Conservation (phyloP, 2,888 invertebrate species). For the Phalera bucephala region DNA sequence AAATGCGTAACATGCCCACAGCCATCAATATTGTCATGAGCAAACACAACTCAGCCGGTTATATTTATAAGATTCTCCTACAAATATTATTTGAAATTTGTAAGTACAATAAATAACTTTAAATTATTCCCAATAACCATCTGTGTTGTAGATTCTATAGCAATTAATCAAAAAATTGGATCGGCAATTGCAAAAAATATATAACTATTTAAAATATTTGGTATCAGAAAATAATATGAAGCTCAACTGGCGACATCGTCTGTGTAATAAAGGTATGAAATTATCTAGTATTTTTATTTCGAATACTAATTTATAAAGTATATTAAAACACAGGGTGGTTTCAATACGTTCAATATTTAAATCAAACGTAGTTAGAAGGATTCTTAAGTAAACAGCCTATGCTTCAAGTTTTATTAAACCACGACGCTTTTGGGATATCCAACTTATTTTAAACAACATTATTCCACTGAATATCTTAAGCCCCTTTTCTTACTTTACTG, state of each 20-base stretch:
- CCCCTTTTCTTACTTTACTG: not conserved
- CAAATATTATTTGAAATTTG: not conserved
- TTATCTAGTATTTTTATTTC: no score
- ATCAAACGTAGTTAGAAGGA: slow-evolving; percentile 21
- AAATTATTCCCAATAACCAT: no score
- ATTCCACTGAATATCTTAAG: not conserved
- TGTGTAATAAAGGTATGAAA: slow-evolving; percentile 6
- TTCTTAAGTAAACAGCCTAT: slow-evolving; percentile 26
- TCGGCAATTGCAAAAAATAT: slow-evolving; percentile 10
- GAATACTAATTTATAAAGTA: slow-evolving; percentile 18
- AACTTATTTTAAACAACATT: slow-evolving; percentile 11
- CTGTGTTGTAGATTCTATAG: not conserved
- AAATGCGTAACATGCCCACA: not conserved
- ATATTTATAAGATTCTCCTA: slow-evolving; percentile 2
- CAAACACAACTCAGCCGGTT: slow-evolving; percentile 3
- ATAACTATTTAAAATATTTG: no score
- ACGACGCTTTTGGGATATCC: slow-evolving; percentile 4
- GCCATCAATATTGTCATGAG: not conserved
- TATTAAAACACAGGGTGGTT: slow-evolving; percentile 62
- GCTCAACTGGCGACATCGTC: slow-evolving; percentile 31
- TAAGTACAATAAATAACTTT: no score
- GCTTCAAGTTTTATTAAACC: slow-evolving; percentile 30
- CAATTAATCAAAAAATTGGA: not conserved
- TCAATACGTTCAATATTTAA: slow-evolving; percentile 32
- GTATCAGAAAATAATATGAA: slow-evolving; percentile 17